Percentiles rank a stretch among this genome's conserved stretches.
phyloP scores from a whole-genome alignment of 2,797 vertebrate genomes.

The Pseudomugil gertrudae region DNA sequence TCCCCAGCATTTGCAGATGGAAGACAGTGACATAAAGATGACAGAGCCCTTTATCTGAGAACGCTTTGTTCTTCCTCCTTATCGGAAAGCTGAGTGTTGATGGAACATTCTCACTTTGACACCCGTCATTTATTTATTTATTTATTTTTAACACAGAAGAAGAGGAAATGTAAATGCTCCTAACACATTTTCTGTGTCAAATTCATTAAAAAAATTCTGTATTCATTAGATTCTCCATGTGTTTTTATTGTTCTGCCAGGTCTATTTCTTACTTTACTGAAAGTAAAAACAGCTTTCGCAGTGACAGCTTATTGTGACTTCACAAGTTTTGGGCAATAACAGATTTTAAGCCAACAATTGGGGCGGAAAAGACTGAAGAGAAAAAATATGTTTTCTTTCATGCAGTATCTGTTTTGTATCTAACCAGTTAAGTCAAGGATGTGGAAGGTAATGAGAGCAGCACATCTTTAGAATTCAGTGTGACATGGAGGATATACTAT shows the following conservation, averaged over 20 bases:
- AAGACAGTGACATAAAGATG: background rate
- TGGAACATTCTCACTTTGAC: background rate
- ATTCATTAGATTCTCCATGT: background rate
- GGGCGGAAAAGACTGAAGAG: background rate
- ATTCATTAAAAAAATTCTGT: background rate
- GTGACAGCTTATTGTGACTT: background rate
- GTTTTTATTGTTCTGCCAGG: background rate
- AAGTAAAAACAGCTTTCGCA: background rate
- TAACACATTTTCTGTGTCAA: background rate
- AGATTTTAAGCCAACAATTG: background rate
- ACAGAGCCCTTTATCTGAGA: background rate
- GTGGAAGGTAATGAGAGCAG: background rate
- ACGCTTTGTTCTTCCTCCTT: conserved; percentile 11
- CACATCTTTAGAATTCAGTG: background rate
- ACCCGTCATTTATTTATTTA: background rate
- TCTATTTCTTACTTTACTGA: background rate
- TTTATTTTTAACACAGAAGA: background rate
- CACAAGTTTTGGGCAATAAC: background rate
- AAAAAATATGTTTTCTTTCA: no score
- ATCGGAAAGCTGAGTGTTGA: conserved; percentile 9
- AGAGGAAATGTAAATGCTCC: background rate
- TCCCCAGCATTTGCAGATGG: background rate
- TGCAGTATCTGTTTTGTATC: conserved; percentile 5
- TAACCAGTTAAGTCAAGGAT: conserved; percentile 7
- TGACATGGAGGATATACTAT: background rate